Evolutionary conservation across 2,113 vertebrate species (phyloP), one percentile per base, ranked within the genome.

Genomic region (Podiceps cristatus): DNA sequence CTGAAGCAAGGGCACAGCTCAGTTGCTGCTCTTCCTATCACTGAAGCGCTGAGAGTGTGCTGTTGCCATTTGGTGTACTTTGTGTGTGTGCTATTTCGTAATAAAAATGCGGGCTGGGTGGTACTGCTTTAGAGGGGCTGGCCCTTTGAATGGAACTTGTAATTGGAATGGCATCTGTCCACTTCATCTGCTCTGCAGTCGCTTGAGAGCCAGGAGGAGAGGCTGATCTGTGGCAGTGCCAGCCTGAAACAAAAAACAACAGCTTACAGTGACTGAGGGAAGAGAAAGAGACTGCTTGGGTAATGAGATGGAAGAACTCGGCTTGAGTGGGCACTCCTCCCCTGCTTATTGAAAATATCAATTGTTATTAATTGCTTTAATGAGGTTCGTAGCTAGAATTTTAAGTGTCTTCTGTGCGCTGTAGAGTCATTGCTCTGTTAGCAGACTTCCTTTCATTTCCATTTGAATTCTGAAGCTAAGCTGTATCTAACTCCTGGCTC

Each of bases 281-380:
- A 45, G 56, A 69, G 59, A 76, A 25, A 33, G 42, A 79, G 53
- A 69, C 62, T 59, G 40, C 69, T 94, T 91, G 62, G 49, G 55
- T 92, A 95, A 92, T 68, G 80, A 81, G 53, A 60, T 81, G 45
- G 76, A 97, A 92, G 82, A 92, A 89, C 64, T 87, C 84, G 86
- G 77, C 79, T 66, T 72, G 63, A 80, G 52, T 73, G 35, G 56
- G 11, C 84, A 68, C 50, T 86, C 47, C 22, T 86, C 52, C 60
- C 19, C 33, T 80, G 53, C 45, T 81, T 81, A 81, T 63, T 85
- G 73, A 91, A 96, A 95, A 64, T 93, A 86, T 23, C 52, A 77
- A 13, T 91, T 88, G 50, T 45, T 59, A 52, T 79, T 94, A 88
- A 92, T 89, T 84, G 49, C 53, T 92, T 94, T 96, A 96, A 82